Percentiles rank a stretch among this genome's conserved stretches.
phyloP scores from a whole-genome alignment of 2,797 vertebrate species.

The Anas bahamensis region DNA sequence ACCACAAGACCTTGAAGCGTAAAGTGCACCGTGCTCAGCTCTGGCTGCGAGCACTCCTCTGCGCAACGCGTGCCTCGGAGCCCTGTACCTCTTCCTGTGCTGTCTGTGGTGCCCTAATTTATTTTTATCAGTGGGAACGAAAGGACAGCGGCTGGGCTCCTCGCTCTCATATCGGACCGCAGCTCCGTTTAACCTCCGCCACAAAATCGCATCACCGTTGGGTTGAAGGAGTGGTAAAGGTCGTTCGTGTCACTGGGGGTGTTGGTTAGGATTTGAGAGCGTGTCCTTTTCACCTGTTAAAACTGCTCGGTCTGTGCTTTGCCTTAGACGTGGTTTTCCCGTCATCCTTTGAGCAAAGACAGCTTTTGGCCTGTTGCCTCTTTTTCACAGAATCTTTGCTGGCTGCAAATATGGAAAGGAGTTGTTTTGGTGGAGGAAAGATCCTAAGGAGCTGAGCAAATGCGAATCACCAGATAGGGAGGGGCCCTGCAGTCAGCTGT shows the following conservation, averaged over 20 bases:
- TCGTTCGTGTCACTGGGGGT: too few species aligned
- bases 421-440: neutral
- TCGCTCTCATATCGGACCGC: neutral
- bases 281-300: fast-evolving
- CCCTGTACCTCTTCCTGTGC: neutral
- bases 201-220: fast-evolving
- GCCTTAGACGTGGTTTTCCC: fast-evolving
- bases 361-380: fast-evolving
- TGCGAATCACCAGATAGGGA: neutral
- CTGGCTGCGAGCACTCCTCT: neutral
- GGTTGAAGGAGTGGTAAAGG: neutral
- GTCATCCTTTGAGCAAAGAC: neutral
- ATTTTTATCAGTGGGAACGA: fast-evolving
- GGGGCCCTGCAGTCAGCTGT: fast-evolving
- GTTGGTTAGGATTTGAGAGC: fast-evolving
- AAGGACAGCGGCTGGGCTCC: neutral
- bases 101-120: fast-evolving
- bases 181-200: neutral
- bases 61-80: fast-evolving
- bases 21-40: neutral
- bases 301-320: fast-evolving
- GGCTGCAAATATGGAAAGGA: fast-evolving
- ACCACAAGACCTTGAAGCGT: neutral
- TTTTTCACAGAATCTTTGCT: neutral
- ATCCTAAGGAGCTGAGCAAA: neutral